Evolutionary conservation across 2,113 vertebrate genomes (phyloP).

Genomic region (Pantherophis guttatus): DNA sequence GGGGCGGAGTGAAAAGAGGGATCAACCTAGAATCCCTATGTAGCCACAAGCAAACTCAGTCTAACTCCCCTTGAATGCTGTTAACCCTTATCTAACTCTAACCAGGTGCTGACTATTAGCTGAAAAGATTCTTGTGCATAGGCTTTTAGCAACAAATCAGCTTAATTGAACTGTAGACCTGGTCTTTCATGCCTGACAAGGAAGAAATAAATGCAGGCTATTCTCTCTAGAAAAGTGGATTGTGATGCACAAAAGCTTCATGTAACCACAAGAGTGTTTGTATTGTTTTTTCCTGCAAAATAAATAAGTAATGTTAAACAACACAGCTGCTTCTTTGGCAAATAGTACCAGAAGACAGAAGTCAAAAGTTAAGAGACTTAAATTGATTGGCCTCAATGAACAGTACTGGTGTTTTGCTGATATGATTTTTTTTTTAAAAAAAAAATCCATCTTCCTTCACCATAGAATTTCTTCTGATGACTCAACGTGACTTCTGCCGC

Average conservation of each 20-base stretch:
- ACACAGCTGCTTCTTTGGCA: neutral
- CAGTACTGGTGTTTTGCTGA: neutral
- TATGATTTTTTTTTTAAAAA: neutral
- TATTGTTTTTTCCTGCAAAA: neutral
- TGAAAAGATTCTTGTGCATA: too few species aligned
- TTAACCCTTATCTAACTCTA: too few species aligned
- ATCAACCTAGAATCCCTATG: too few species aligned
- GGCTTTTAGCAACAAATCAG: too few species aligned
- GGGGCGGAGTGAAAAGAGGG: too few species aligned
- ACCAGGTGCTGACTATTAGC: too few species aligned
- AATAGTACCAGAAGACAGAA: neutral
- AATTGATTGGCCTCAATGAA: neutral
- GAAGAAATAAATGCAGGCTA: neutral
- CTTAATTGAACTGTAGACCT: too few species aligned
- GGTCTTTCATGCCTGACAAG: too few species aligned
- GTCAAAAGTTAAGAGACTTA: neutral
- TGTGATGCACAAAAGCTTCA: neutral
- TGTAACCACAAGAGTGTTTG: neutral
- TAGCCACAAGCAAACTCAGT: too few species aligned
- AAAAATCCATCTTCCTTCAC: neutral
- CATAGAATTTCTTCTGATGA: neutral
- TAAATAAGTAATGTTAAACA: neutral
- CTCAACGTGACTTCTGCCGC: neutral
- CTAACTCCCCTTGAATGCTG: too few species aligned
- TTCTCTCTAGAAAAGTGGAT: neutral